Conservation (phyloP, 2,797 vertebrate genomes). For the Danionella dracula region DNA sequence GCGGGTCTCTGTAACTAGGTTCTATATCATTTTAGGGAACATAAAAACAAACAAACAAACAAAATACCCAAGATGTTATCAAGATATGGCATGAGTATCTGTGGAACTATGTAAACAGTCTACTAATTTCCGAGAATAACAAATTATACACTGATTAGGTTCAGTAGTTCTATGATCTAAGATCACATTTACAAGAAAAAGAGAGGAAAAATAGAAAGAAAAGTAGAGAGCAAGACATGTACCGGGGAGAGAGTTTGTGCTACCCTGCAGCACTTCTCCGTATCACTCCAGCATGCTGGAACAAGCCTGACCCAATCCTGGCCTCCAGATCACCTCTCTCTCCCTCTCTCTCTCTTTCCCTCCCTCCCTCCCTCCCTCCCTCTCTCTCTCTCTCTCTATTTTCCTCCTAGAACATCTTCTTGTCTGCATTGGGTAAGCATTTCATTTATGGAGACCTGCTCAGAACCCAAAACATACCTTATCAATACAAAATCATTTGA, state of each 20-base stretch:
- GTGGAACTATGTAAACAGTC: too few relatives aligned
- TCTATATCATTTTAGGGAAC: too few relatives aligned
- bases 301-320: conserved; percentile 40
- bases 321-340: conserved; percentile 30
- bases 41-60: too few relatives aligned
- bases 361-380: conserved; percentile 26
- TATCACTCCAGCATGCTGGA: conserved; percentile 34
- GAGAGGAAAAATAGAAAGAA: background rate
- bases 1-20: too few relatives aligned
- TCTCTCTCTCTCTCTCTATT: conserved; percentile 1
- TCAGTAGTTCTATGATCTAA: too few relatives aligned
- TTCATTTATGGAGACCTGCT: conserved; percentile 20
- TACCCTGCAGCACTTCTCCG: conserved; percentile 17
- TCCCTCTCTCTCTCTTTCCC: conserved; percentile 27
- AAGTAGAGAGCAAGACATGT: background rate
- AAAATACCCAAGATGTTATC: too few relatives aligned
- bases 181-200: too few relatives aligned
- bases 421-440: conserved; percentile 46
- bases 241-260: conserved; percentile 7
- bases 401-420: conserved; percentile 20
- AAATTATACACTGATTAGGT: too few relatives aligned
- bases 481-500: conserved; percentile 3
- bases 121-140: too few relatives aligned
- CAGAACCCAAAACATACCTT: background rate
- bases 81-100: too few relatives aligned